Base-by-base conservation (phyloP, 2,113 vertebrate genomes). In the Rhegmatorhina hoffmannsi region DNA sequence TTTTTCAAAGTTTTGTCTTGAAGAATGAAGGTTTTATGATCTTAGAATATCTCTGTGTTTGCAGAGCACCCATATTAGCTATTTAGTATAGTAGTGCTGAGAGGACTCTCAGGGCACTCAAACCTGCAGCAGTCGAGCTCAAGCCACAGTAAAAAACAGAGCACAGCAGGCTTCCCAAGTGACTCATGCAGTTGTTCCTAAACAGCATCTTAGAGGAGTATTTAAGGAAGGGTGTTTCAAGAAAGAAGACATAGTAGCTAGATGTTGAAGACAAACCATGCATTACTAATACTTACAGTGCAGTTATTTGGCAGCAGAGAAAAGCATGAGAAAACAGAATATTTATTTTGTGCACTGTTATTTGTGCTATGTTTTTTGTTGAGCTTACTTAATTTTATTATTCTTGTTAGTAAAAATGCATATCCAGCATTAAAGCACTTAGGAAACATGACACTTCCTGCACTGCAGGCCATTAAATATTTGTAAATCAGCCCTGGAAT, bases 401-500 rank as follows among this genome's bases (percentile, higher is more conserved):
- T 84, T 86, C 43, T 53, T 84, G 26, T 77, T 78, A 78, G 43
- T 63, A 78, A 86, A 95, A 89, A 49, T 67, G 11, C 78, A 91
- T 73, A 89, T 72, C 55, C 56, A 81, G 10, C 33, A 84, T 29
- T 78, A 89, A 89, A 68, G 67, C 47, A 8, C 93, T 87, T 89
- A 93, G 46, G 38, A 90, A 88, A 73, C 59, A 49, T 43, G 49
- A 34, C 44, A 34, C 33, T 89, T 34, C 70, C 68, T 89, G 60
- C 58, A 66, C 72, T 77, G 43, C 60, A 84, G 62, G 64, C 56
- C 69, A 49, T 92, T 94, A 87, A 84, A 84, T 95, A 81, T 92
- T 89, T 40, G 34, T 59, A 94, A 96, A 94, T 68, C 89, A 72
- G 40, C 53, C 29, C 56, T 75, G n/a, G 26, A 96, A 89, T 84